Base-by-base conservation (phyloP, 2,113 vertebrate species). In the Microtus oregoni region DNA sequence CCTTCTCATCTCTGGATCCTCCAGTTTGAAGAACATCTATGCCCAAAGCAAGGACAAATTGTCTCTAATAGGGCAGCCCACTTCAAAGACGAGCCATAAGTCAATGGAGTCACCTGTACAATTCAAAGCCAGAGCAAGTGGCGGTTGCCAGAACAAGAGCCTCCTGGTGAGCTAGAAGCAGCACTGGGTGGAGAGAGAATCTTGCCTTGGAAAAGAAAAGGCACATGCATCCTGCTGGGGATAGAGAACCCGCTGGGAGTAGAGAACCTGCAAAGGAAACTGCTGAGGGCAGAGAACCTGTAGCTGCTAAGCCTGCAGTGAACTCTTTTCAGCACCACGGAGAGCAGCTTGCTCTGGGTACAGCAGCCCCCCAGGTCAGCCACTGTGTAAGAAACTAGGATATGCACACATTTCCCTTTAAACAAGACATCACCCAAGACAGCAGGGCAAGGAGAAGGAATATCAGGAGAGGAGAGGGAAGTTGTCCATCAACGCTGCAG, bases 361-460 rank as follows among this genome's bases (percentile, higher is more conserved):
- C 47, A 0, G 61, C 96, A 90, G 0, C 70, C 79, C 0, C 0
- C 0, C 19, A 78, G 70, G 96, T 92, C 96, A 95, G 76, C 26
- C 32, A 47, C 41, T 58, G 81, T 61, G 95, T 86, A 97, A 93
- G 94, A 97, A 96, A 88, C 63, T 0, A 2, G 28, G 91, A 96
- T 67, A 86, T 38, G 73, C 95, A 76, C 86, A 98, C 97, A 96
- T 94, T 65, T 97, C 83, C 44, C 88, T 96, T 75, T 91, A 98
- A 96, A 93, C 81, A 97, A 94, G 96, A 97, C 94, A 98, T 97
- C 96, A 97, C 79, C 92, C 47, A 89, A 96, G 96, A 89, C 79
- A 97, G 24, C 95, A 92, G 94, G 96, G 90, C 92, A 97, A 88
- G 73, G 78, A 96, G 89, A 96, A 78, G 76, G 91, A 96, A 94